phyloP scores from a whole-genome alignment of 2,888 invertebrate genomes.

The Drosophila neonasuta region DNA sequence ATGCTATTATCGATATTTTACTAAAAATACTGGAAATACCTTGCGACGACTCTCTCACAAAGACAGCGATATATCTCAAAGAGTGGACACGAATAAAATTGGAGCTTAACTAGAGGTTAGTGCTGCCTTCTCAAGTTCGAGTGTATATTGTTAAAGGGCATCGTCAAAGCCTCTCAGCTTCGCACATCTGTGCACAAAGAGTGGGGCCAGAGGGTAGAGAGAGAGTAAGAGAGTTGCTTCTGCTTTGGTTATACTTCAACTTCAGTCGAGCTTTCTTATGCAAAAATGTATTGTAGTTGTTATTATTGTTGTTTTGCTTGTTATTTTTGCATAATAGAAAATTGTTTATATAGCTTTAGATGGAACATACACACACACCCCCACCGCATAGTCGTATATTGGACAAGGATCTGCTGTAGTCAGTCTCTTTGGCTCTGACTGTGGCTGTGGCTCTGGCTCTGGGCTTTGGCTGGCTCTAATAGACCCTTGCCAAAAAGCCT shows the following conservation, averaged over 20 bases:
- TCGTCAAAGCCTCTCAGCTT: not conserved
- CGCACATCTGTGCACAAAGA: not conserved
- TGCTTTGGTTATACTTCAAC: slow-evolving; percentile 62
- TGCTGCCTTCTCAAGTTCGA: not conserved
- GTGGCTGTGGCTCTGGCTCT: too few relatives aligned
- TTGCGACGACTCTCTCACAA: too few relatives aligned
- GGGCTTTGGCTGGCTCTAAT: slow-evolving; percentile 46
- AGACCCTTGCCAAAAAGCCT: slow-evolving; percentile 58
- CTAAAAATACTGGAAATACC: too few relatives aligned
- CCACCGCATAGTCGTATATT: slow-evolving; percentile 16
- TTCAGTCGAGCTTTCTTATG: slow-evolving; percentile 68
- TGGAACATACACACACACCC: slow-evolving; percentile 14
- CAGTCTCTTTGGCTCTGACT: slow-evolving; percentile 5
- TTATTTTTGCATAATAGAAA: slow-evolving; percentile 76
- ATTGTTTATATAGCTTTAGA: slow-evolving; percentile 70
- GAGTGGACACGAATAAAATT: too few relatives aligned
- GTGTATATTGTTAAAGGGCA: slow-evolving; percentile 23
- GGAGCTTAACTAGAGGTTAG: not conserved
- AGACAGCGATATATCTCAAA: not conserved
- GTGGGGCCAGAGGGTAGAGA: not conserved
- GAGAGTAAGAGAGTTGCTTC: slow-evolving; percentile 6
- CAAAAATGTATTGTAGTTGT: slow-evolving; percentile 63
- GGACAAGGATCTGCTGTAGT: slow-evolving; percentile 36
- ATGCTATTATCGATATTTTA: too few relatives aligned
- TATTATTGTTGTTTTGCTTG: slow-evolving; percentile 56